Evolutionary conservation across 2,797 vertebrate species (phyloP).

Genomic region (Rhynchonycteris naso): DNA sequence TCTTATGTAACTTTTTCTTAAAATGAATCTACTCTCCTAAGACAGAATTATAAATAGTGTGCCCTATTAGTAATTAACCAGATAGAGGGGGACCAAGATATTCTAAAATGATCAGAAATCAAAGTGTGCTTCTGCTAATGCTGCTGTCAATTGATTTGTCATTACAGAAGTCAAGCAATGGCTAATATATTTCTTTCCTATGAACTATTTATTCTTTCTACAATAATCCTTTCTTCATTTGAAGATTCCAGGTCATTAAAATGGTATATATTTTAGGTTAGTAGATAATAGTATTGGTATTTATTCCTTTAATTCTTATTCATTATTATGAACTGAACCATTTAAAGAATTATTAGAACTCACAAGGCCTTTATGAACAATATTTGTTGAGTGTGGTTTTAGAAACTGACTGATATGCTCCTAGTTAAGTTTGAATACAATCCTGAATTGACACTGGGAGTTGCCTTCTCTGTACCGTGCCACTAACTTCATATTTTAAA

Average conservation of each 20-base stretch:
- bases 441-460: background rate
- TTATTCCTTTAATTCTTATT: slow-evolving; percentile 43
- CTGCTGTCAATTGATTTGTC: background rate
- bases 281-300: slow-evolving; percentile 9
- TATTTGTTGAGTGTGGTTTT: background rate
- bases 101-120: background rate
- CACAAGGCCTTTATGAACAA: background rate
- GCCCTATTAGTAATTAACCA: slow-evolving; percentile 3
- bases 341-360: background rate
- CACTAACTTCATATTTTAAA: background rate
- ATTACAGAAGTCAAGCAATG: background rate
- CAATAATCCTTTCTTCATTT: background rate
- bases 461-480: background rate
- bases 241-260: background rate
- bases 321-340: background rate
- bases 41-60: slow-evolving; percentile 18
- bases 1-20: background rate
- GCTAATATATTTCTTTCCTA: background rate
- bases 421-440: background rate
- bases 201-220: background rate
- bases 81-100: background rate
- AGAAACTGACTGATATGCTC: background rate
- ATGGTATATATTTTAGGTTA: background rate
- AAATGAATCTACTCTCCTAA: slow-evolving; percentile 14
- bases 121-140: background rate